Conservation (phyloP, 2,888 invertebrate genomes). For the Tenthredo livida region DNA sequence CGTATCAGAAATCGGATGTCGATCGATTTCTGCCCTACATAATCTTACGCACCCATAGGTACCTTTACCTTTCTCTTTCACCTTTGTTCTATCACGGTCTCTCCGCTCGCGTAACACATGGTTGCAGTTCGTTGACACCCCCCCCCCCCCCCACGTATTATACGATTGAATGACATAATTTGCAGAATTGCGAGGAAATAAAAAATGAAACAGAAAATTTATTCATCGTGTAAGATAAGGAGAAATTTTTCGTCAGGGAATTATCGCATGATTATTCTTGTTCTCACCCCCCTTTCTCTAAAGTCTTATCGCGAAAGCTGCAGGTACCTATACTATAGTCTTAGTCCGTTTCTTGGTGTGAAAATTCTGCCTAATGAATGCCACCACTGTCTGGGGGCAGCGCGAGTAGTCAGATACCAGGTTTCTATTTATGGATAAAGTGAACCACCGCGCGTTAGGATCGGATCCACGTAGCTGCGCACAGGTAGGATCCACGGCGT, state of each 20-base stretch:
- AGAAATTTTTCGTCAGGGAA: not conserved
- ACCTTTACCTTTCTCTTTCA: not conserved
- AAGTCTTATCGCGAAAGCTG: not conserved
- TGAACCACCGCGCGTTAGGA: constrained; percentile 20
- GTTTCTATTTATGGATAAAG: constrained; percentile 34
- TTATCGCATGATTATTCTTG: not conserved
- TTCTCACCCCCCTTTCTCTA: not conserved
- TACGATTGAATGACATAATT: no score
- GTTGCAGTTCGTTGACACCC: not conserved
- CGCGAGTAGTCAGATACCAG: not conserved
- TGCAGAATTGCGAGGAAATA: no score
- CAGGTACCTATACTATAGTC: no score
- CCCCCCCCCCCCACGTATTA: not conserved
- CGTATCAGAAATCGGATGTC: not conserved
- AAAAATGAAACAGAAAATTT: no score
- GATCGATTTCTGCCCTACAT: not conserved
- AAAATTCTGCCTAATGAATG: constrained; percentile 33
- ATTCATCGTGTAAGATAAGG: not conserved
- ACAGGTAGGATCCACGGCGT: not conserved
- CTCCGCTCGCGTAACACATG: not conserved
- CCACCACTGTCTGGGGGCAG: not conserved
- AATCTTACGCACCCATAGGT: not conserved
- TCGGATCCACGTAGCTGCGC: constrained; percentile 36
- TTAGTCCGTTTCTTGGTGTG: not conserved
- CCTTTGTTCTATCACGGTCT: not conserved